Evolutionary conservation across 2,113 vertebrate genomes (phyloP), one percentile per base, ranked within the genome.

Genomic region (Martes martes): DNA sequence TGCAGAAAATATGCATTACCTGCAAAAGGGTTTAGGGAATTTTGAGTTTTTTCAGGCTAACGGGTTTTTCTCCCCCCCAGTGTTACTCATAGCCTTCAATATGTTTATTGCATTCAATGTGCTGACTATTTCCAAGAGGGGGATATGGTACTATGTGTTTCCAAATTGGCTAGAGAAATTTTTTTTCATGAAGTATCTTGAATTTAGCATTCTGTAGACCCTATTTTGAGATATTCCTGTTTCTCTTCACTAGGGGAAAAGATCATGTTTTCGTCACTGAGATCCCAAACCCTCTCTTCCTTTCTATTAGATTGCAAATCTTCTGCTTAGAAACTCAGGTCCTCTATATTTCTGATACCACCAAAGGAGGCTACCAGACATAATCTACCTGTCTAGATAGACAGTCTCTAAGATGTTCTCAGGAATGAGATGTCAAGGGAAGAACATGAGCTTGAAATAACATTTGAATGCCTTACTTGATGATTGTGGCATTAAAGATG

Each of bases 91-190:
- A 96, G 28, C 10, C 45, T 82, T 84, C 69, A 81, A 10, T 85
- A 88, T 92, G 63, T 31, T 69, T 83, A 94, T 95, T 92, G 94
- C 26, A 71, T 76, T 97, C 52, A 92, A 61, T 59, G 76, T 91
- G 26, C 50, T 95, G 92, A 88, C 96, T 94, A 31, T 0, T 47
- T 82, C 33, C 45, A 50, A 45, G n/a, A 91, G 1, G 28, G 76
- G 6, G n/a, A 76, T 74, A 61, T 28, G 55, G n/a, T 31, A 28
- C 92, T 80, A 76, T 39, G 33, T 88, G 33, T 89, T 97, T 95
- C 81, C 65, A 96, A 93, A 82, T 4, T 93, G 71, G 69, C 76
- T 94, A 86, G 21, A 91, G 71, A 93, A 82, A 55, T 80, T 33
- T 74, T 47, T 47, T 47, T 76, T 21, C 7, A 67, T 2, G 2